Conservation (phyloP, 2,113 vertebrate species). For the Ailurus styani region DNA sequence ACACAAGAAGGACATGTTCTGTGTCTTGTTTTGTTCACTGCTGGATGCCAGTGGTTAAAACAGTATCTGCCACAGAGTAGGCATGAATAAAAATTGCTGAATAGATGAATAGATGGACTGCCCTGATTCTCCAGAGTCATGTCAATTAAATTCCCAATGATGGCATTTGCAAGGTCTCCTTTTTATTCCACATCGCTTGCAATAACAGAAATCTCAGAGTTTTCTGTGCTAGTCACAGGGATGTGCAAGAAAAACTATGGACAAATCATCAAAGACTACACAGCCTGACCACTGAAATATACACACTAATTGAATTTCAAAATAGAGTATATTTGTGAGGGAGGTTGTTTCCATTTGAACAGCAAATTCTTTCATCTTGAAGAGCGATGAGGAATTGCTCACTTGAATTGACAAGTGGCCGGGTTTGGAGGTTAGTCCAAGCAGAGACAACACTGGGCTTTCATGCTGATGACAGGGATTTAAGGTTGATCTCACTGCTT, state of each 20-base stretch:
- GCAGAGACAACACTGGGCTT: accelerated
- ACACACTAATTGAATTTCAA: too few species aligned
- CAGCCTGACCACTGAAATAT: neutral
- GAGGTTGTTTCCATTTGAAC: neutral
- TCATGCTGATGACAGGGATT: too few species aligned
- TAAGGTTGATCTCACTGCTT: neutral
- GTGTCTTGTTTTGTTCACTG: neutral
- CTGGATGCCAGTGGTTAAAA: neutral
- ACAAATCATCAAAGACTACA: neutral
- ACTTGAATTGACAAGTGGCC: neutral
- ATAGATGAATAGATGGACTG: too few species aligned
- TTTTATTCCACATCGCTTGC: too few species aligned
- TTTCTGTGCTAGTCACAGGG: neutral
- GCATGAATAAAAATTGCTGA: neutral
- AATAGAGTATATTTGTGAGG: neutral
- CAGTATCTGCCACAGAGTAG: too few species aligned
- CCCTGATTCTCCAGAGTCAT: neutral
- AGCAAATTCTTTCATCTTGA: neutral
- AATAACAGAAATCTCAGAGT: neutral
- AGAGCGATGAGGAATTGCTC: neutral
- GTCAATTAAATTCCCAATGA: neutral
- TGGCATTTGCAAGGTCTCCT: neutral
- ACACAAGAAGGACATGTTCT: neutral
- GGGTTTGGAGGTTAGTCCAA: neutral
- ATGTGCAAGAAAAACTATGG: neutral